A percentile compares a stretch with the other conserved stretches of the same genome.
Evolutionary conservation across 2,888 invertebrate species (phyloP).

Genomic region (Scotopteryx bipunctaria): DNA sequence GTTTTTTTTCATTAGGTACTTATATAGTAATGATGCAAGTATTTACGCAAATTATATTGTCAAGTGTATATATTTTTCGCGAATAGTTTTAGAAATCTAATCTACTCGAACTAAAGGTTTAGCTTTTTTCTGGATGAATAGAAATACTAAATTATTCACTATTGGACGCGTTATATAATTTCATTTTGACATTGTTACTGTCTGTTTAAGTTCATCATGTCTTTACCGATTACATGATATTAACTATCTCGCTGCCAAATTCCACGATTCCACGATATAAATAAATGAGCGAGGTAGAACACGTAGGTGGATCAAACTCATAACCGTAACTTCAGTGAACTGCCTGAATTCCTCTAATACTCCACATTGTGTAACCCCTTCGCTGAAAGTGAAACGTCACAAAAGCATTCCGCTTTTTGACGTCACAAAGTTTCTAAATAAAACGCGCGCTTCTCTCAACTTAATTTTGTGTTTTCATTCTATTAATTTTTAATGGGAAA

Average conservation of each 20-base stretch:
- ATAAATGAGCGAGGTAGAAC: neutral
- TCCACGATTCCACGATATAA: neutral
- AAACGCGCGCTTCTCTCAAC: constrained; percentile 36
- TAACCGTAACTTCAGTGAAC: constrained; percentile 3
- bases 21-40: too few species aligned
- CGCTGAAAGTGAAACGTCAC: constrained; percentile 36
- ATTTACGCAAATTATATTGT: too few species aligned
- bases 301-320: neutral
- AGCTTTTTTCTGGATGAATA: too few species aligned
- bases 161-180: too few species aligned
- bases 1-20: too few species aligned
- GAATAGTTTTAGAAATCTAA: too few species aligned
- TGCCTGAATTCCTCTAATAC: constrained; percentile 37
- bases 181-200: too few species aligned
- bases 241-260: neutral
- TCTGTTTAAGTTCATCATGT: neutral
- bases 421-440: constrained; percentile 40
- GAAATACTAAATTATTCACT: too few species aligned
- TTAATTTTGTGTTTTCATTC: constrained; percentile 52
- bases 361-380: constrained; percentile 42
- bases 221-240: neutral
- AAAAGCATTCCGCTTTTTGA: constrained; percentile 34
- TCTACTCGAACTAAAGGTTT: too few species aligned
- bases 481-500: constrained; percentile 72
- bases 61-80: too few species aligned